Evolutionary conservation across 1,140 invertebrate genomes (phyloP).

Genomic region (Pissodes strobi): DNA sequence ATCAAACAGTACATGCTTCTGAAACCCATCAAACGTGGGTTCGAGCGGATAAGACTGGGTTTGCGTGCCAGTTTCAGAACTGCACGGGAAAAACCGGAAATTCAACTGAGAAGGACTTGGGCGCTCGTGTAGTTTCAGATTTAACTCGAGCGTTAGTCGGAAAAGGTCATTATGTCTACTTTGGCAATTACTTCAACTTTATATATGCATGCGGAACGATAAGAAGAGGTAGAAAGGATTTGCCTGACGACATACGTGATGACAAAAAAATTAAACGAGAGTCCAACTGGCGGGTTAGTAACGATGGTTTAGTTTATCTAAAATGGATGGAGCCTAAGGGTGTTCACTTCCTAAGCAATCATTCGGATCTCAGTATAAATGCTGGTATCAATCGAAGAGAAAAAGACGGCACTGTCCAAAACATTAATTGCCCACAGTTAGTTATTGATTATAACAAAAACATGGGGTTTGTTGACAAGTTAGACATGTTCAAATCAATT

Average conservation of each 20-base stretch:
- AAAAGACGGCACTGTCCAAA: conserved; percentile 44
- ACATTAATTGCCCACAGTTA: conserved; percentile 30
- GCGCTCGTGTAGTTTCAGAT: conserved; percentile 40
- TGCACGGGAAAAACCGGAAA: conserved; percentile 51
- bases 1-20: conserved; percentile 35
- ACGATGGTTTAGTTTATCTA: conserved; percentile 49
- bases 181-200: conserved; percentile 52
- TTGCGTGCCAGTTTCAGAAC: conserved; percentile 55
- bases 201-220: conserved; percentile 52
- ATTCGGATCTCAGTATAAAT: conserved; percentile 46
- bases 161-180: conserved; percentile 35
- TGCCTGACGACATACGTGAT: conserved; percentile 44
- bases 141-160: conserved; percentile 35
- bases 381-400: conserved; percentile 45
- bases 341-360: conserved; percentile 54
- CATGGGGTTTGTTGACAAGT: conserved; percentile 55
- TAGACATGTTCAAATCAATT: conserved; percentile 49
- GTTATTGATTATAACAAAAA: conserved; percentile 53
- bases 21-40: conserved; percentile 54
- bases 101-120: conserved; percentile 46
- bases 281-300: conserved; percentile 50
- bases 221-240: conserved; percentile 41
- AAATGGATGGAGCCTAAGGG: conserved; percentile 56
- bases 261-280: conserved; percentile 52
- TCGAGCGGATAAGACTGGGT: conserved; percentile 42